These are phyloP conservation scores for Folsomia manolachei DNA, from an alignment of 2,888 invertebrate genomes.

Conservation along the genomic window DNA sequence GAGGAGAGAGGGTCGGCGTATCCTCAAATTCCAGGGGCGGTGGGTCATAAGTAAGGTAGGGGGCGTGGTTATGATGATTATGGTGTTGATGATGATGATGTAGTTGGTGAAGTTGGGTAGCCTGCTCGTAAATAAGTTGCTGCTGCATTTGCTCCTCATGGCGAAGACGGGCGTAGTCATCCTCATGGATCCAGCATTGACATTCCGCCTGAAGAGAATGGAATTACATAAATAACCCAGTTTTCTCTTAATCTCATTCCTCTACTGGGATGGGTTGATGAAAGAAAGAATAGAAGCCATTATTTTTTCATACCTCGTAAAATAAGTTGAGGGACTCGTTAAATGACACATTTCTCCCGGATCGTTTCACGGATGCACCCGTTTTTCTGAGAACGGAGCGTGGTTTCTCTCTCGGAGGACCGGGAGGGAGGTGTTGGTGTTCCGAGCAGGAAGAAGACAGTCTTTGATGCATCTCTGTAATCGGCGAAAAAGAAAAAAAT, in stretches of 20 bases:
- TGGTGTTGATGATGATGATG: conserved; percentile 51
- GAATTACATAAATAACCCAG: too few relatives aligned
- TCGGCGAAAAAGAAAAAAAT: too few relatives aligned
- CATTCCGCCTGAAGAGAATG: conserved; percentile 80
- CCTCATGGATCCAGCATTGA: conserved; percentile 83
- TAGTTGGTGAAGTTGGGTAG: conserved; percentile 35
- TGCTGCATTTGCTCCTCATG: conserved; percentile 61
- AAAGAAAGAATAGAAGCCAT: background rate
- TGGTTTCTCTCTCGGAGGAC: conserved; percentile 35
- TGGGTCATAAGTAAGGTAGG: conserved; percentile 59
- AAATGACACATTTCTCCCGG: conserved; percentile 73
- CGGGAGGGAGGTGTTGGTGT: conserved; percentile 15
- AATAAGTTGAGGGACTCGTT: conserved; percentile 86
- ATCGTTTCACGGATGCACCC: conserved; percentile 59
- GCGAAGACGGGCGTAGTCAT: conserved; percentile 72
- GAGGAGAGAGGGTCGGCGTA: conserved; percentile 81
- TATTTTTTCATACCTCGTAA: conserved; percentile 62
- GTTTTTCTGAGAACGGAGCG: conserved; percentile 71
- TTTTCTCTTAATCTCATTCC: too few relatives aligned
- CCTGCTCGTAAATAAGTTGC: conserved; percentile 35
- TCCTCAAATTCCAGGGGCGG: conserved; percentile 67
- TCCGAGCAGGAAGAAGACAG: conserved; percentile 29
- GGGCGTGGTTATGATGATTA: conserved; percentile 47
- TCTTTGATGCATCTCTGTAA: conserved; percentile 49
- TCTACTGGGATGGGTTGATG: background rate